Base-by-base conservation (phyloP, 2,113 vertebrate genomes). In the Kryptolebias marmoratus region DNA sequence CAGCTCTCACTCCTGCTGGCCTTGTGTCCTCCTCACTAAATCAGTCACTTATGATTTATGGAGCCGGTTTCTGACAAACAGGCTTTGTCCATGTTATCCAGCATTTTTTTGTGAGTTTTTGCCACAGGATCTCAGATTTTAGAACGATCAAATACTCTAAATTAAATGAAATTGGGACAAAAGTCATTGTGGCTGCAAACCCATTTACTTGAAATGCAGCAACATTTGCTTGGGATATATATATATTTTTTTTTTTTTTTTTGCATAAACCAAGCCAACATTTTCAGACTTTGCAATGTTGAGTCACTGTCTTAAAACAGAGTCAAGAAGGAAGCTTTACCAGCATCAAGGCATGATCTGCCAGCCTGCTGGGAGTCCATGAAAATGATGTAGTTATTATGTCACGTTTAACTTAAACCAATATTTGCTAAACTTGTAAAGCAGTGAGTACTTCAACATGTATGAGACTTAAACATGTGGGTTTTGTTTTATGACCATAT, bases 21-120 rank as follows among this genome's bases (percentile, higher is more conserved):
- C 68, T 54, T 7, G 4, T 78, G 79, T 85, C 52, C 71, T 77
- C 71, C 47, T 75, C 73, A 69, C 58, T 71, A 49, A 54, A 36
- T 81, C 57, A 61, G 57, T 76, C 79, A 86, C 79, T 69, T 81
- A 81, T 70, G 78, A 89, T 89, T 91, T 81, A 90, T 88, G 56
- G 58, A 62, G 75, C 65, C 67, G 73, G 52, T 77, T 87, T 61
- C 77, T 73, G 80, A 74, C 66, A 56, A 78, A 79, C 39, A 57
- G 69, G 28, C 66, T 70, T 77, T 72, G 73, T 87, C 83, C 67
- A 73, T 71, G 68, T 88, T 65, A 68, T 68, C 47, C 49, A 61
- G 14, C 44, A 2, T 73, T 80, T 60, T 57, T 73, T 56, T 73
- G 15, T 16, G 55, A 32, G 64, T 47, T 49, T 68, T 58, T 70